Base-by-base conservation (phyloP, 2,113 vertebrate genomes). In the Lepidothrix coronata region DNA sequence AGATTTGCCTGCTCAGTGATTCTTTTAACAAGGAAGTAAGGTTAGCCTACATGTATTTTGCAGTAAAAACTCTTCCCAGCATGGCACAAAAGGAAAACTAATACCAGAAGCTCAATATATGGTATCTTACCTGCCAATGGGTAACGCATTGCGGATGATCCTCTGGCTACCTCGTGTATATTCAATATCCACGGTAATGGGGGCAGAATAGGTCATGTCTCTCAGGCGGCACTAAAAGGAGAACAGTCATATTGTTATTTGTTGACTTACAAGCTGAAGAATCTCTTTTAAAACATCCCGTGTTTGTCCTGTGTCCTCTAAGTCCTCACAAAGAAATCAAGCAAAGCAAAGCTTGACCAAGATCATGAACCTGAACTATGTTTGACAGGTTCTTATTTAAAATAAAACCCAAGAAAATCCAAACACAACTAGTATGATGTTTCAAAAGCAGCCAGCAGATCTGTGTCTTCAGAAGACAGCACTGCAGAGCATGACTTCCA, bases 181-280 rank as follows among this genome's bases (percentile, higher is more conserved):
- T 30, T 99, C 99, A 1, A 99, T 99, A 48, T 99, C 99, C 97
- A 99, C 99, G 0, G 99, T 99, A 76, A 99, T 99, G 0, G 99
- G 99, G 2, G 99, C 99, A 0, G 99, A 99, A 59, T 99, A 99
- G 0, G 99, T 99, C 99, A 99, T 99, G 96, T 99, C 99, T 89
- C 99, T 98, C 93, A 99, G 96, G 66, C 99, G 99, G 97, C 99
- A 99, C 99, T 99, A 86, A 35, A 49, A 94, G 76, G 15, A 89
- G 49, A 97, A 94, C 54, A 91, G 37, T 12, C 58, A 75, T 5
- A 75, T 1, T 6, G 30, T 90, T 54, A 94, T 27, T 52, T 6
- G 23, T 0, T 49, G 25, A 19, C 35, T 61, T 48, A 73, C 35
- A 65, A 48, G 14, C 30, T 49, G 35, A 77, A 77, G 15, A 72